These are phyloP conservation scores for Schizothorax lantsangensis DNA, from an alignment of 2,797 vertebrate species.

Conservation along the genomic window DNA sequence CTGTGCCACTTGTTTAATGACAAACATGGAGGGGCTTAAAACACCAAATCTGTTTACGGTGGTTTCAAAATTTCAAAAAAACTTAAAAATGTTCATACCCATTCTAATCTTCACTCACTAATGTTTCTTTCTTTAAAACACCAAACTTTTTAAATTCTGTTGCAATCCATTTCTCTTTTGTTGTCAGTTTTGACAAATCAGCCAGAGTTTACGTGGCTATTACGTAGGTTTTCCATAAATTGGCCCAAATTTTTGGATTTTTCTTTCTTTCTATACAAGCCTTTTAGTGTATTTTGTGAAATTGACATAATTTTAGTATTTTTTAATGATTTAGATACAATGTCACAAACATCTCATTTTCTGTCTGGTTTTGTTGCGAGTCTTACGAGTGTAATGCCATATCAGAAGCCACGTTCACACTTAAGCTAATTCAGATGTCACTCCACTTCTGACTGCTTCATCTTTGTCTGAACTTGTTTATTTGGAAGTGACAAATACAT, in stretches of 20 bases:
- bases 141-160: background rate
- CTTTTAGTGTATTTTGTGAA: conserved; percentile 4
- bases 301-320: background rate
- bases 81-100: background rate
- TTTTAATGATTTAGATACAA: background rate
- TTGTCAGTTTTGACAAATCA: background rate
- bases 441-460: conserved; percentile 5
- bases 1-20: background rate
- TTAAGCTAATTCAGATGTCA: background rate
- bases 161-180: background rate
- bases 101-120: background rate
- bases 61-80: background rate
- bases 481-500: background rate
- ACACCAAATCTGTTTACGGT: background rate
- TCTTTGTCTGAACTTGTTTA: background rate
- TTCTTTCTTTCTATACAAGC: conserved; percentile 4
- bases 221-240: conserved; percentile 57
- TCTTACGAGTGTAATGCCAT: background rate
- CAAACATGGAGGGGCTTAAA: background rate
- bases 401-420: background rate
- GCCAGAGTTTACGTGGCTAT: background rate
- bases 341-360: background rate
- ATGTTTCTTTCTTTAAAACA: background rate
- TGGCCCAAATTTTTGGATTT: conserved; percentile 24
- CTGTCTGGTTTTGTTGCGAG: background rate